Evolutionary conservation across 2,113 vertebrate species (phyloP).

Genomic region (Mastomys natalensis): DNA sequence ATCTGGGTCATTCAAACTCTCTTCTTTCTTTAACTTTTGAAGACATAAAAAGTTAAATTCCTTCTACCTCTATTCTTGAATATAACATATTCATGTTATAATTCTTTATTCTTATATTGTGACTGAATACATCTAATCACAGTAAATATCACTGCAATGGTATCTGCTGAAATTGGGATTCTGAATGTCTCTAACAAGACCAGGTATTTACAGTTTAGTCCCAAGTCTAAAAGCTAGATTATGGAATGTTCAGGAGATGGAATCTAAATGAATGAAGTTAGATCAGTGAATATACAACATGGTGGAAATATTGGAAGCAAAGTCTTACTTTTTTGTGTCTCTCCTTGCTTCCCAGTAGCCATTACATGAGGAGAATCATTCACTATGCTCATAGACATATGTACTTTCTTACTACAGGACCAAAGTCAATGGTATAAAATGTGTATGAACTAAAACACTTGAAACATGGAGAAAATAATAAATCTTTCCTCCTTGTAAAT

Average conservation of each 20-base stretch:
- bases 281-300: no score
- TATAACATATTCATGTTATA: neutral
- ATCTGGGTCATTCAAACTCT: neutral
- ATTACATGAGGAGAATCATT: fast-evolving
- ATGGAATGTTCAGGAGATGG: fast-evolving
- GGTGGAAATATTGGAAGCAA: neutral
- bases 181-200: neutral
- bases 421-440: neutral
- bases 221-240: no score
- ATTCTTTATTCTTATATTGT: neutral
- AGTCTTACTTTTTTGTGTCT: neutral
- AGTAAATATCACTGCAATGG: neutral
- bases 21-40: neutral
- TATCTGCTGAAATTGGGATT: neutral
- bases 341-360: neutral
- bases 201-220: neutral
- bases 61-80: neutral
- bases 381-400: fast-evolving
- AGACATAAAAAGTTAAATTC: neutral
- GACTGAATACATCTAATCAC: neutral
- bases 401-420: neutral
- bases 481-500: neutral
- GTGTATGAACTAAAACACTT: neutral
- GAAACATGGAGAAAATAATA: neutral
- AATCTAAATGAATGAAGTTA: neutral